Evolutionary conservation across 2,888 invertebrate species (phyloP).

Genomic region (Sesamia inferens): DNA sequence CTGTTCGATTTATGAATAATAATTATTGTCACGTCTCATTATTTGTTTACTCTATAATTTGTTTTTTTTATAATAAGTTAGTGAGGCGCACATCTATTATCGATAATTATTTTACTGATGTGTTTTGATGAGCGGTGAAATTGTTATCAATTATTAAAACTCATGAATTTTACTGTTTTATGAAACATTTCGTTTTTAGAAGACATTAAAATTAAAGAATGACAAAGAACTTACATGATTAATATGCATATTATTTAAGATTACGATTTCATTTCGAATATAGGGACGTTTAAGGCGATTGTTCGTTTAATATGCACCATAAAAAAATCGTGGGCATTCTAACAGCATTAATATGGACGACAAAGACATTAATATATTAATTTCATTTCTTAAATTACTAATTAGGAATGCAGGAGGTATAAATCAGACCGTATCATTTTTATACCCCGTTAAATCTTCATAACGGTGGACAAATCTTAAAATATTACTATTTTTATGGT

Average conservation of each 20-base stretch:
- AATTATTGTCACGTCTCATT: constrained; percentile 82
- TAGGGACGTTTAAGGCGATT: constrained; percentile 45
- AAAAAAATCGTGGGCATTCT: constrained; percentile 46
- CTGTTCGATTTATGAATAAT: constrained; percentile 88
- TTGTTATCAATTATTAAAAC: constrained; percentile 18
- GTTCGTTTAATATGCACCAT: constrained; percentile 47
- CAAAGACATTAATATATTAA: constrained; percentile 56
- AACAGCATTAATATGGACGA: constrained; percentile 53
- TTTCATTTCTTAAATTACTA: constrained; percentile 57
- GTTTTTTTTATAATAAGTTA: constrained; percentile 38
- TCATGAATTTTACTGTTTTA: constrained; percentile 17
- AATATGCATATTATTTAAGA: constrained; percentile 57
- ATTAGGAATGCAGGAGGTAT: constrained; percentile 60
- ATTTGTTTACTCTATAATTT: constrained; percentile 73
- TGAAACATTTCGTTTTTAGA: constrained; percentile 35
- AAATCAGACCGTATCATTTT: constrained; percentile 59
- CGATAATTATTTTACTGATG: constrained; percentile 49
- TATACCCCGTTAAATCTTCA: constrained; percentile 60
- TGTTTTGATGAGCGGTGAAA: constrained; percentile 31
- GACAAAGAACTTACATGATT: constrained; percentile 50
- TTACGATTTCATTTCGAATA: constrained; percentile 30
- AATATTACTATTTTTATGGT: constrained; percentile 60
- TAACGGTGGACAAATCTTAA: constrained; percentile 60
- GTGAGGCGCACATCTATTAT: constrained; percentile 50
- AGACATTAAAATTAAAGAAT: constrained; percentile 35